Evolutionary conservation across 2,888 invertebrate genomes (phyloP), one percentile per base, ranked within the genome.

Genomic region (Trichogramma dendrolimi): DNA sequence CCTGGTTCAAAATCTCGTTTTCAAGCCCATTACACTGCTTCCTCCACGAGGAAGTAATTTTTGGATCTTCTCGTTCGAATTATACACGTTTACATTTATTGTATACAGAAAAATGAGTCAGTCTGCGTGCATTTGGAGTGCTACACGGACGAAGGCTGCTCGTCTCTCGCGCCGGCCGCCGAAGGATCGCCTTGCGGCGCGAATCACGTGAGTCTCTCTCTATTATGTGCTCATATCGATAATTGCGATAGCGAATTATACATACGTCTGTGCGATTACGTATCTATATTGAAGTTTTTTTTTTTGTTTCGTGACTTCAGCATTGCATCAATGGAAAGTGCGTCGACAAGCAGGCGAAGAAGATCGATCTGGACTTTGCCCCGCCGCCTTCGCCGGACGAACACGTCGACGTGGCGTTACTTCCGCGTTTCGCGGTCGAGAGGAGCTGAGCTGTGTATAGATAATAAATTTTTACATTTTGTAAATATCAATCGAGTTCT

Each of bases 151-250:
- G 27, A 27, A 2, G 27, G 27, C 27, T 27, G 27, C 27, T 27
- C 27, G 27, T 27, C 27, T 27, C 91, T 92, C 81, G 83, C 93
- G 69, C 93, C 94, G 5, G 95, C 94, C 10, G 94, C 94, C 1
- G 94, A 95, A 80, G 94, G 95, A 27, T 94, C 94, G 11, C 85
- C 89, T 0, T 95, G 95, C 78, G 94, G 94, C 43, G 89, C 90
- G 75, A 90, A 90, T 78, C 89, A 91, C 85, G 94, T 94, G 82
- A 81, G 69, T 67, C 61, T 58, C 10, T 60, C 48, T 55, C 42
- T 58, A 41, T n/a, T 50, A 40, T 44, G 42, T 58, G 54, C 58
- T 54, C 43, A n/a, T 52, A 52, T 49, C 38, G 49, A 58, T 46
- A 47, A 58, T 61, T 56, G 54, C n/a, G 27, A 27, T 27, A 14